A percentile compares a stretch with the other conserved stretches of the same genome.
phyloP scores from a whole-genome alignment of 2,113 vertebrate species.

The Bos taurus region DNA sequence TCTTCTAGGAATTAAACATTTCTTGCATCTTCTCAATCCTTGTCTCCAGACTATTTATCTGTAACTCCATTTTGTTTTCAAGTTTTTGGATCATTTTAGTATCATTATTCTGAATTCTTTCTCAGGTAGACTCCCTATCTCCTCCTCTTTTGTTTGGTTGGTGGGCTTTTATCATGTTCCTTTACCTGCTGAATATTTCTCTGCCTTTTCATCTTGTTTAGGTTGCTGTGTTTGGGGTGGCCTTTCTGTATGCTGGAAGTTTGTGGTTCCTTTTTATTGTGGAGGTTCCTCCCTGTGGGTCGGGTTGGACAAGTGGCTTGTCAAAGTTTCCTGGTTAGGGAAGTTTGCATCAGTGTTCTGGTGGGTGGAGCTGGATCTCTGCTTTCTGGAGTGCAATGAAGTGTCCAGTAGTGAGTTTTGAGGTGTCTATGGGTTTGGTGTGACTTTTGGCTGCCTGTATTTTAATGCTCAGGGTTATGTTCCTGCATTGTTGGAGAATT shows the following conservation, averaged over 20 bases:
- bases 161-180: not conserved
- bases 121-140: not conserved
- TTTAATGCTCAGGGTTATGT: not conserved
- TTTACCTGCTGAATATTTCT: not conserved
- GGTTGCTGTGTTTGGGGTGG: not conserved
- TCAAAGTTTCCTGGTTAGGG: not conserved
- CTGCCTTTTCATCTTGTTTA: not conserved
- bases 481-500: not conserved
- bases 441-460: not conserved
- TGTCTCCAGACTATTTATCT: not conserved
- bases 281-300: not conserved
- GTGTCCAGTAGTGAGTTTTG: not conserved
- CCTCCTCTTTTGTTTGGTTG: not conserved
- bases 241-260: not conserved
- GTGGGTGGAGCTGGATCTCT: not conserved
- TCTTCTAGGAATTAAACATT: not conserved
- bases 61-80: not conserved
- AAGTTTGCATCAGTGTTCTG: not conserved
- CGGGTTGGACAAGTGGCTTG: not conserved
- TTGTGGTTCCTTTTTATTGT: not conserved
- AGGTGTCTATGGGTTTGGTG: not conserved
- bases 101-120: not conserved
- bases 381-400: not conserved
- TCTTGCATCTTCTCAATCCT: not conserved
- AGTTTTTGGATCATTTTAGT: not conserved